Percentiles rank a stretch among this genome's conserved stretches.
Evolutionary conservation across 2,888 invertebrate genomes (phyloP).

Genomic region (Torymus texanus): DNA sequence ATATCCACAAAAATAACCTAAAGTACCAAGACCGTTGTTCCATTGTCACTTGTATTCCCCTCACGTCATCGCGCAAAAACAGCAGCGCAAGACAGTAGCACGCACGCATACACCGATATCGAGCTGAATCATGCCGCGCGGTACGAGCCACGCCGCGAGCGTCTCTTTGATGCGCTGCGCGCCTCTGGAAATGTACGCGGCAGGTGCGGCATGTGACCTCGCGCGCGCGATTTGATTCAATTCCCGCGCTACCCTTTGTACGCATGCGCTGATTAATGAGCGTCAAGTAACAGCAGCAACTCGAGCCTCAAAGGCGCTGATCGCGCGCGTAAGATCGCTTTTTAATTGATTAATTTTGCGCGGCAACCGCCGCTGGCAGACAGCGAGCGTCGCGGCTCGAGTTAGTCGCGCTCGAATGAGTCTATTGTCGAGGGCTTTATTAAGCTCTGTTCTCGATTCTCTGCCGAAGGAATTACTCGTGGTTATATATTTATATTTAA

Average conservation of each 20-base stretch:
- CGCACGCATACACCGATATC: slow-evolving; percentile 2
- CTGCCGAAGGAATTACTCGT: too few species aligned
- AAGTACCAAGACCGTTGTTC: too few species aligned
- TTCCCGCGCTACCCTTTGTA: slow-evolving; percentile 33
- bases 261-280: slow-evolving; percentile 31
- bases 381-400: background rate
- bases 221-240: slow-evolving; percentile 29
- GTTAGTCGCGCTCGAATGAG: slow-evolving; percentile 17
- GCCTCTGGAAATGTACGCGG: slow-evolving; percentile 26
- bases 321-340: slow-evolving; percentile 36
- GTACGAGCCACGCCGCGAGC: background rate
- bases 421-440: background rate
- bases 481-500: too few species aligned
- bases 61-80: too few species aligned
- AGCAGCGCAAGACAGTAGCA: background rate
- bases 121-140: slow-evolving; percentile 27
- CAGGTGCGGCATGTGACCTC: background rate
- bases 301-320: slow-evolving; percentile 7
- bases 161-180: slow-evolving; percentile 4
- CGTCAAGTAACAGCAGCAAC: background rate
- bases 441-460: too few species aligned
- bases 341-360: slow-evolving; percentile 52
- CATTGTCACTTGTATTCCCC: too few species aligned
- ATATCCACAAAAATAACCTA: too few species aligned
- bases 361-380: background rate